phyloP scores from a whole-genome alignment of 2,113 vertebrate genomes.

The Podilymbus podiceps region DNA sequence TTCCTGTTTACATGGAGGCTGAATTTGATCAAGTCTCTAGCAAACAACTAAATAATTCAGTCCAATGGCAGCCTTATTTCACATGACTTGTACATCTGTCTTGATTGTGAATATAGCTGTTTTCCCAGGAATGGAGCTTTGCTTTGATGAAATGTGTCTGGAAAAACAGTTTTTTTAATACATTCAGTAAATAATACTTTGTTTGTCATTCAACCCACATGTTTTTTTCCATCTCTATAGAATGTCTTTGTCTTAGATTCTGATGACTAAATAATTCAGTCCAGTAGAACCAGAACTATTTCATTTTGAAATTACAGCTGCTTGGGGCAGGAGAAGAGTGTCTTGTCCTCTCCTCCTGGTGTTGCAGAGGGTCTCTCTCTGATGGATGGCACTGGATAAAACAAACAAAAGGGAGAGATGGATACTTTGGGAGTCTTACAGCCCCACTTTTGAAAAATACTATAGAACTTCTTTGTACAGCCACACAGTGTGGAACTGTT shows the following conservation, averaged over 20 bases:
- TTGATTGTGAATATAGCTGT: slow-evolving; percentile 32
- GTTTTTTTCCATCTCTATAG: slow-evolving; percentile 22
- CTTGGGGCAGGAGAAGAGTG: slow-evolving; percentile 22
- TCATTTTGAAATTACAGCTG: slow-evolving; percentile 44
- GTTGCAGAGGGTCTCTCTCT: background rate
- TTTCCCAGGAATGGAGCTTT: slow-evolving; percentile 8
- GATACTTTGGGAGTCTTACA: background rate
- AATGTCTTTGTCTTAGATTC: slow-evolving; percentile 43
- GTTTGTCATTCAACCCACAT: slow-evolving; percentile 34
- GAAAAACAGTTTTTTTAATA: slow-evolving; percentile 61
- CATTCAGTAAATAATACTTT: slow-evolving; percentile 49
- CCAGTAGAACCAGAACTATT: background rate
- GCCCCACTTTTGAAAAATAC: background rate
- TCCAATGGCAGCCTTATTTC: slow-evolving; percentile 41
- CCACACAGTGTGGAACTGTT: slow-evolving; percentile 6
- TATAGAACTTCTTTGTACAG: background rate
- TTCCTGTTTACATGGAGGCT: slow-evolving; percentile 11
- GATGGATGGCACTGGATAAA: background rate
- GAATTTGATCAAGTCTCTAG: slow-evolving; percentile 40
- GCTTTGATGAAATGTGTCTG: slow-evolving; percentile 54
- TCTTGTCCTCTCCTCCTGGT: slow-evolving; percentile 28
- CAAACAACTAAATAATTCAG: slow-evolving; percentile 68
- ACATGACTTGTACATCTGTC: slow-evolving; percentile 51
- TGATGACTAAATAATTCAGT: slow-evolving; percentile 49
- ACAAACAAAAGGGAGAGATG: background rate